These are phyloP conservation scores for Saturnia pavonia DNA, from an alignment of 2,888 invertebrate species.

Conservation along the genomic window DNA sequence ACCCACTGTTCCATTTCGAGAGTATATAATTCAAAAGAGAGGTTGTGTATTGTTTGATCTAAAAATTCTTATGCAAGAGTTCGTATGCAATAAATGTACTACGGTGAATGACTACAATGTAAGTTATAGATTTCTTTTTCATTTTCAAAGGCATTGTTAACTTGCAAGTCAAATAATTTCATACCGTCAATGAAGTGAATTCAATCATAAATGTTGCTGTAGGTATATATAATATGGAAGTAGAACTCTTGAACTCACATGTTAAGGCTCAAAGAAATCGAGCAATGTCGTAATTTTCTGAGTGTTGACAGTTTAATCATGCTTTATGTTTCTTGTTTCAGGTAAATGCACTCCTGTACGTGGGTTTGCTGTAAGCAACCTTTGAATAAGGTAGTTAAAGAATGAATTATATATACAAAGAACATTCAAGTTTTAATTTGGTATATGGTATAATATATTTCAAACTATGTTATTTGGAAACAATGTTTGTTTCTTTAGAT, in stretches of 20 bases:
- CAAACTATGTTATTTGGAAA: background rate
- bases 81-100: constrained; percentile 45
- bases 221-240: constrained; percentile 23
- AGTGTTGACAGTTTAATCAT: constrained; percentile 40
- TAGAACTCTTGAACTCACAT: constrained; percentile 44
- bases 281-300: constrained; percentile 32
- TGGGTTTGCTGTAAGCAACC: constrained; percentile 28
- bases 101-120: constrained; percentile 38
- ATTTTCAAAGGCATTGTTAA: constrained; percentile 45
- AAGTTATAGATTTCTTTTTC: constrained; percentile 47
- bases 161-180: constrained; percentile 44
- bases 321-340: constrained; percentile 47
- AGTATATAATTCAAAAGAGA: constrained; percentile 22
- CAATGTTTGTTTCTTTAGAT: background rate
- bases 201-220: constrained; percentile 39
- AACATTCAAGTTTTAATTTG: background rate
- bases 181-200: constrained; percentile 45
- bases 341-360: constrained; percentile 40
- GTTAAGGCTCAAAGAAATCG: constrained; percentile 38
- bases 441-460: background rate
- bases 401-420: constrained; percentile 17
- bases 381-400: constrained; percentile 26
- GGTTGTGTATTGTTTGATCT: constrained; percentile 56
- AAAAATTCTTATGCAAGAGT: constrained; percentile 52
- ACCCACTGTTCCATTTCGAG: constrained; percentile 18